Evolutionary conservation across 2,113 vertebrate species (phyloP).

Genomic region (Myotis davidii): DNA sequence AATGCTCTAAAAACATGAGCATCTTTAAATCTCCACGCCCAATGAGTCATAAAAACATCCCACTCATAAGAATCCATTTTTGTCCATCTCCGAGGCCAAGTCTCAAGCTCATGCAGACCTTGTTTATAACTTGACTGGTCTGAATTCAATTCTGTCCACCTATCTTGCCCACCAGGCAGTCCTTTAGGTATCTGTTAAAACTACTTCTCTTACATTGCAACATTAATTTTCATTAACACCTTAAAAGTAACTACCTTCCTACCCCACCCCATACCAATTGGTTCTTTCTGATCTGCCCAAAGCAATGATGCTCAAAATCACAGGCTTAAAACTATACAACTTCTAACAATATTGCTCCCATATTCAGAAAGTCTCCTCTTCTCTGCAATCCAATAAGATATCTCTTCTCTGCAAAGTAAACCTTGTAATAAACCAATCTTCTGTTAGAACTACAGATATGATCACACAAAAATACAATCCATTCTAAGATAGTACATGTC

Average conservation of each 20-base stretch:
- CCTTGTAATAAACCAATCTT: not conserved
- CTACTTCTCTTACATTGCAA: not conserved
- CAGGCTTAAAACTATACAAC: not conserved
- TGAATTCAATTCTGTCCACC: not conserved
- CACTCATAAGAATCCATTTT: not conserved
- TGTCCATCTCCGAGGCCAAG: not conserved
- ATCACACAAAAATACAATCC: not conserved
- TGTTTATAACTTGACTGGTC: not conserved
- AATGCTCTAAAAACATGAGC: conserved; percentile 48
- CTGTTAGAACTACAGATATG: not conserved
- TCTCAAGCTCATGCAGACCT: not conserved
- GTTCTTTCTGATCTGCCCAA: not conserved
- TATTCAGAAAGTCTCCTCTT: not conserved
- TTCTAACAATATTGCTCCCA: not conserved
- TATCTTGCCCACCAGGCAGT: not conserved
- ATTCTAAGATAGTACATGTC: not conserved
- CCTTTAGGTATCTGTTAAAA: not conserved
- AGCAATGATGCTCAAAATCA: not conserved
- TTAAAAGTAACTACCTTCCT: not conserved
- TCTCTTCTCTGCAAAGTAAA: not conserved
- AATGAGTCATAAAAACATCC: conserved; percentile 43
- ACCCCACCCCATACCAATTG: not conserved
- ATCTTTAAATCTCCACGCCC: conserved; percentile 24
- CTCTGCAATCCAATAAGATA: conserved; percentile 29
- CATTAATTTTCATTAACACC: not conserved